Evolutionary conservation across 1,140 invertebrate species (phyloP).

Genomic region (Diachasmimorpha longicaudata): DNA sequence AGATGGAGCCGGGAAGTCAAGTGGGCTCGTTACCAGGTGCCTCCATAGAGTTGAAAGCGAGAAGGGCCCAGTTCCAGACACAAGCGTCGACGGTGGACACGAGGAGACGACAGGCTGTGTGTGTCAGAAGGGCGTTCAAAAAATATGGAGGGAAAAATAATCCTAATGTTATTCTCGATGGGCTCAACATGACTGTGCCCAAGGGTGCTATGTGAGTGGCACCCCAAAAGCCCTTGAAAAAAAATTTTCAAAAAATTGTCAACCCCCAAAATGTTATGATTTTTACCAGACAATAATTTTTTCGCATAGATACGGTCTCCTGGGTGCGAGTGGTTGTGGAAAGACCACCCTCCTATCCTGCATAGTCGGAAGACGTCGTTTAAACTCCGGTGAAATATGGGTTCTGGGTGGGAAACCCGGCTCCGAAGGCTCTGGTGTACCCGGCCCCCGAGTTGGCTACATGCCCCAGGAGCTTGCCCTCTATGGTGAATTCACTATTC

Average conservation of each 20-base stretch:
- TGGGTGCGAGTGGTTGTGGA: slow-evolving; percentile 84
- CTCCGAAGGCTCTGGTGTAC: slow-evolving; percentile 76
- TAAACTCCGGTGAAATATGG: slow-evolving; percentile 82
- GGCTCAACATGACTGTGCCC: slow-evolving; percentile 88
- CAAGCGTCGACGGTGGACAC: slow-evolving; percentile 77
- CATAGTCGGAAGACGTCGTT: slow-evolving; percentile 78
- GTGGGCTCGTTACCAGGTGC: slow-evolving; percentile 29
- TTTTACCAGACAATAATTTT: too few relatives aligned
- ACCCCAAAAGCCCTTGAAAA: neutral
- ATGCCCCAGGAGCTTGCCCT: slow-evolving; percentile 87
- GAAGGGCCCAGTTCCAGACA: slow-evolving; percentile 58
- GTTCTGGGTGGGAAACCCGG: slow-evolving; percentile 84
- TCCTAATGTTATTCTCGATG: slow-evolving; percentile 84
- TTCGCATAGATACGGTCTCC: slow-evolving; percentile 73
- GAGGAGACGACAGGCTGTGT: slow-evolving; percentile 79
- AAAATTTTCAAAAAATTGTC: too few relatives aligned
- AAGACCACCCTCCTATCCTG: slow-evolving; percentile 86
- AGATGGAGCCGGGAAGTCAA: slow-evolving; percentile 43
- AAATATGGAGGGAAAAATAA: slow-evolving; percentile 83
- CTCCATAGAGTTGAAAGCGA: slow-evolving; percentile 55
- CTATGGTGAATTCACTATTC: slow-evolving; percentile 89
- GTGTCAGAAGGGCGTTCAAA: slow-evolving; percentile 82
- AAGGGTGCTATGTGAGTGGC: slow-evolving; percentile 89
- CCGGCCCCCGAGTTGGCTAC: slow-evolving; percentile 68
- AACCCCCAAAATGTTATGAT: too few relatives aligned